Base-by-base conservation (phyloP, 1,140 invertebrate species). In the Rhizoglyphus robini region DNA sequence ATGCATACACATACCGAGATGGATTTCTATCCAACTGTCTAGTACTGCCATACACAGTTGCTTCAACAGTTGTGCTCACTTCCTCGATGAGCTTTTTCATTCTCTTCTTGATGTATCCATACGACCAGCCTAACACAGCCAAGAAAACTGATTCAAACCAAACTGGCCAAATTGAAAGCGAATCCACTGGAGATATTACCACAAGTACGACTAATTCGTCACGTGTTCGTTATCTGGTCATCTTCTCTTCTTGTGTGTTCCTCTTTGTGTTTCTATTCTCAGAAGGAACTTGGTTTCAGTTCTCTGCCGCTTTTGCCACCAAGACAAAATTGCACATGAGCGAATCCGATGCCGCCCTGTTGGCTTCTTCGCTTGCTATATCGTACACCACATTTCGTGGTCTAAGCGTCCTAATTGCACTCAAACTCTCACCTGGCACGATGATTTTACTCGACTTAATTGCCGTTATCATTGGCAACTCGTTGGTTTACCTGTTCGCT, bases 281-380 rank as follows among this genome's bases (percentile, higher is more conserved):
- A n/a, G 63, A 64, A 57, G 5, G 20, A 30, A 48, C 47, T 20
- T 64, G 51, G 23, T 48, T 64, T 49, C 63, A 64, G 32, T 64
- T 64, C 31, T 64, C 63, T 8, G 63, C 63, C 5, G 48, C 63
- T 23, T 64, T 64, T 57, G 54, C 13, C 20, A 49, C 63, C 15
- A 47, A 64, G 51, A 34, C 46, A 1, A 48, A 57, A 31, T 38
- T 61, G 13, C 18, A 67, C 13, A 5, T 67, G 23, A 46, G 36
- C 11, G 34, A 67, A 66, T n/a, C 38, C 27, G 38, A 68, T 20
- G 65, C 65, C 4, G 61, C 66, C 18, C 59, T 32, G 15, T 11
- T 67, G 18, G 23, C 62, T 11, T 65, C 61, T 18, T 65, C 49
- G 31, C 25, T 67, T 18, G 47, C 61, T 20, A 51, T 57, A 8